A percentile compares a stretch with the other conserved stretches of the same genome.
phyloP scores from a whole-genome alignment of 2,797 vertebrate genomes.

The Periophthalmus magnuspinnatus region DNA sequence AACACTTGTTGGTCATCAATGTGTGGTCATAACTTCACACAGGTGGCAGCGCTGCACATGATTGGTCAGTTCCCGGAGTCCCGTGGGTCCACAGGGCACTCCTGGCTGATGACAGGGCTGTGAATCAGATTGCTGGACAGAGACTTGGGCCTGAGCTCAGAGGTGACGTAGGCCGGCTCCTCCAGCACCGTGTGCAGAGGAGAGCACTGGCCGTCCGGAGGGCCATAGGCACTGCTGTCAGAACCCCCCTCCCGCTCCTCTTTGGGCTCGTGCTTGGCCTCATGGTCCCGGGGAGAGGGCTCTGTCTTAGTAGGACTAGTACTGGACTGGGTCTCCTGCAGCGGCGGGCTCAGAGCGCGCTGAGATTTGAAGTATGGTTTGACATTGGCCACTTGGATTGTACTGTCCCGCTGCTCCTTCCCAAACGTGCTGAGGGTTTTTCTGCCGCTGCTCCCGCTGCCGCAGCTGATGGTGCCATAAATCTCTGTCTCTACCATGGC shows the following conservation, averaged over 20 bases:
- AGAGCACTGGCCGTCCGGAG: slow-evolving; percentile 89
- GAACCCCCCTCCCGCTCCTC: slow-evolving; percentile 85
- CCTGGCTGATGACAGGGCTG: slow-evolving; percentile 87
- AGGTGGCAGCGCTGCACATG: slow-evolving; percentile 70
- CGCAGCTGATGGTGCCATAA: slow-evolving; percentile 94
- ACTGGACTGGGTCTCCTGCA: slow-evolving; percentile 90
- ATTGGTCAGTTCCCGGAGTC: slow-evolving; percentile 85
- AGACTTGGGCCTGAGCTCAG: slow-evolving; percentile 89
- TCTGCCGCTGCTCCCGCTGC: slow-evolving; percentile 89
- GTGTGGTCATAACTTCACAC: slow-evolving; percentile 70
- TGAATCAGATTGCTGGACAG: slow-evolving; percentile 88
- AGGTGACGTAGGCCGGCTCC: slow-evolving; percentile 86
- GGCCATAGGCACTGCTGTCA: slow-evolving; percentile 86
- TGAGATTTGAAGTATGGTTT: slow-evolving; percentile 99
- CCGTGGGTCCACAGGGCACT: slow-evolving; percentile 87
- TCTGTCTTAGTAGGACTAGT: slow-evolving; percentile 89
- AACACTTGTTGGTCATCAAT: slow-evolving; percentile 56
- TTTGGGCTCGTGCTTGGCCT: slow-evolving; percentile 85
- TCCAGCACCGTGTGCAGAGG: slow-evolving; percentile 90
- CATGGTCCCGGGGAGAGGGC: slow-evolving; percentile 81
- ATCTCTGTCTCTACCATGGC: slow-evolving; percentile 95
- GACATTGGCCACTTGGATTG: slow-evolving; percentile 97
- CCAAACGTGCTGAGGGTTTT: slow-evolving; percentile 99
- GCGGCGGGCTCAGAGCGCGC: slow-evolving; percentile 93
- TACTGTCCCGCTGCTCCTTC: slow-evolving; percentile 98